Evolutionary conservation across 2,888 invertebrate species (phyloP), one percentile per base, ranked within the genome.

Genomic region (Pyrgus malvae): DNA sequence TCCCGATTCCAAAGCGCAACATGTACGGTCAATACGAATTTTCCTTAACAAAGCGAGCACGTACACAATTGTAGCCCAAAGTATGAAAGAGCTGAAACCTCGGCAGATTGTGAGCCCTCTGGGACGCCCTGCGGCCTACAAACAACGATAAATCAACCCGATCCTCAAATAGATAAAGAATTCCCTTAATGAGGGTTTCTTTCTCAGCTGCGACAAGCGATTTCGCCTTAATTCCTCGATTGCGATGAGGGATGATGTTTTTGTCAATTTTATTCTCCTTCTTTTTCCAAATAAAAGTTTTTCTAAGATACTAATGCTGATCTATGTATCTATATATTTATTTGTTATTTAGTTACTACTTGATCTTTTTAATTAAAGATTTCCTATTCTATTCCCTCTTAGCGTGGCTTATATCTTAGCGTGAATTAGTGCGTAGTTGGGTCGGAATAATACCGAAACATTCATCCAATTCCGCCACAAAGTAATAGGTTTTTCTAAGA

Each of bases 11-110:
- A 40, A 53, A 31, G 53, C 45, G 38, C 29, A 16, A 3, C 53
- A 38, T 53, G 53, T 44, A 38, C 38, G 21, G 29, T 46, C 53
- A 46, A 54, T 54, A 46, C 38, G 40, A 31, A 38, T 27, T 54
- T 33, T 25, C 41, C 25, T 25, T 48, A 17, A 38, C 21, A 46
- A 48, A 25, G 9, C 40, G 17, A 8, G 17, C 54, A 54, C 54
- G 54, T 54, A 33, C 41, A 27, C 33, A 31, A 48, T 48, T 41
- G 46, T 17, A 40, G 40, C 17, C 40, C 33, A 16, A 40, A 46
- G 38, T 40, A 54, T 48, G 29, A 33, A 54, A 46, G 29, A 46
- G 46, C 31, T 31, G 31, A 48, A 49, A 54, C n/a, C 46, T 33
- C 40, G 33, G 31, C 17, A 46, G 46, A 46, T 46, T 25, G 29